Evolutionary conservation across 2,113 vertebrate genomes (phyloP), one percentile per base, ranked within the genome.

Genomic region (Orycteropus afer): DNA sequence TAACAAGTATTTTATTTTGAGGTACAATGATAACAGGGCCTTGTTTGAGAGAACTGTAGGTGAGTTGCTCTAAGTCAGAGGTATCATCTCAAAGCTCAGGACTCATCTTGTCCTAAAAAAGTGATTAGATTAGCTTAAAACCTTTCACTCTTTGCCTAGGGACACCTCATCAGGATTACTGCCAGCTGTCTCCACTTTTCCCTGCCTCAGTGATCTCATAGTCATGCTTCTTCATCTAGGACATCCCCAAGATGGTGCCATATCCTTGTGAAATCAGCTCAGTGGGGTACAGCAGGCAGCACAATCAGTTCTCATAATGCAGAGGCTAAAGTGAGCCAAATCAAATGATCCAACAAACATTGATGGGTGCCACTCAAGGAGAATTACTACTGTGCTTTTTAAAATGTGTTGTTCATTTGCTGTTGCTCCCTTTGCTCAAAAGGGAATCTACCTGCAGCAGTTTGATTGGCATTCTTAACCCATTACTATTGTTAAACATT

Each of bases 1-100:
- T 37, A 86, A 40, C 55, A 89, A 51, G 59, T 17, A 65, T 96
- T 89, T 93, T 73, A 90, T 92, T 92, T 92, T 91, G 77, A 95
- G 90, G 71, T 82, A 53, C 92, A 87, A 86, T 18, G 86, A 51
- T 55, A 76, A 40, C 27, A 82, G 27, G 18, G 12, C 5, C 47
- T 20, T 57, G 34, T 90, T 81, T 94, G 85, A 65, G 85, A 65
- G 45, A 90, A 78, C 53, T 80, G 14, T 40, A 77, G n/a, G 51
- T 13, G 53, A 79, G 69, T 47, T 82, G 95, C 42, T 91, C 61
- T 45, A 93, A 47, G 42, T 9, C 45, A 93, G 65, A 76, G 53
- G 17, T n/a, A 87, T 77, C 71, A 65, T n/a, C 32, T 84, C 40
- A 69, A 90, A 96, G 51, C 49, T 94, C 34, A 57, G 42, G 57